Conservation (phyloP, 2,888 invertebrate species). For the Caenorhabditis doughertyi region DNA sequence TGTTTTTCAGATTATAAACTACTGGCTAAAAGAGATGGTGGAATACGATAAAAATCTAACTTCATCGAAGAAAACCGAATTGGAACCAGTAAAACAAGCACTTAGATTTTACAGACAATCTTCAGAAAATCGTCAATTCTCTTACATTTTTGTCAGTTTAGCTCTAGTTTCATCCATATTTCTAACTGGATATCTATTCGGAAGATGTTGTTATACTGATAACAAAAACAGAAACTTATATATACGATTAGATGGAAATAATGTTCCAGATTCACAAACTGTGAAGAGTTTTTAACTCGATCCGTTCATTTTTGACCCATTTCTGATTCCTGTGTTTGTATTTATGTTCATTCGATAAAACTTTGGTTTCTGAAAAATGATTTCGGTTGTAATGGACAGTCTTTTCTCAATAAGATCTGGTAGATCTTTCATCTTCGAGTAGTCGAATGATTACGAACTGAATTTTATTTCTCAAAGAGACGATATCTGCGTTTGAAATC, state of each 20-base stretch:
- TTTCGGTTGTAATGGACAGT: too few relatives aligned
- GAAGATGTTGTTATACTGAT: conserved; percentile 22
- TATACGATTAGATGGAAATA: conserved; percentile 44
- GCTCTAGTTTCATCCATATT: conserved; percentile 25
- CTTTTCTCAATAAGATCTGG: too few relatives aligned
- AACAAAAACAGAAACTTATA: conserved; percentile 31
- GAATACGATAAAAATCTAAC: conserved; percentile 44
- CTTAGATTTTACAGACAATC: conserved; percentile 19
- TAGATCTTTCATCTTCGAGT: too few relatives aligned
- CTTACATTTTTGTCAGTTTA: conserved; percentile 22
- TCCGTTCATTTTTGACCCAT: neutral
- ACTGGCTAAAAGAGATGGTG: conserved; percentile 47
- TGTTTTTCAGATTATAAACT: conserved; percentile 45
- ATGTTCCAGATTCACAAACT: conserved; percentile 12
- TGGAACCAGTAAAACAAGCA: neutral
- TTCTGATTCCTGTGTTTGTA: neutral
- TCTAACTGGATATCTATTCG: conserved; percentile 28
- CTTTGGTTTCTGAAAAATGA: neutral
- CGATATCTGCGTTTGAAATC: too few relatives aligned
- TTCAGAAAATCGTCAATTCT: conserved; percentile 1
- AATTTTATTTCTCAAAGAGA: too few relatives aligned
- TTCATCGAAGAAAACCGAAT: neutral
- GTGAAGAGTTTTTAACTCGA: conserved; percentile 16
- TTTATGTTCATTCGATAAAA: neutral
- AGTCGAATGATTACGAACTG: too few relatives aligned